Percentiles rank a stretch among this genome's conserved stretches.
Conservation (phyloP, 1,140 invertebrate species). For the Ostrea denselamellosa region DNA sequence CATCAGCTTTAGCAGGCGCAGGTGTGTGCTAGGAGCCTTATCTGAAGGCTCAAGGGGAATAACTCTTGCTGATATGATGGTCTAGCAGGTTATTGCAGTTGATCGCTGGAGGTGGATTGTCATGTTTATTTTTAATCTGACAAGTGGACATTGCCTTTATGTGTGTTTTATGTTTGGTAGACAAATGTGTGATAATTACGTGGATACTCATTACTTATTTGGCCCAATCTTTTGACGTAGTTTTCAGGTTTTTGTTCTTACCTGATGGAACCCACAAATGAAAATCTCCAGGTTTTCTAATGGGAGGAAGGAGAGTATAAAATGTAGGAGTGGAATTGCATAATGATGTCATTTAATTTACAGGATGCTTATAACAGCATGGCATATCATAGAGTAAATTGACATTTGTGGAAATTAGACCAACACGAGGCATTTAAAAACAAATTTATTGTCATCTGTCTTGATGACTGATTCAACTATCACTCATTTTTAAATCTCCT, state of each 20-base stretch:
- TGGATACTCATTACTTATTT: background rate
- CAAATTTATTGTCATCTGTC: conserved; percentile 20
- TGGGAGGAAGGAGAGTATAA: background rate
- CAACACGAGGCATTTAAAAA: conserved; percentile 5
- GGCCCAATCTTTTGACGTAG: background rate
- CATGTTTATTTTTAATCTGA: conserved; percentile 5
- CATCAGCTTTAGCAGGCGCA: background rate
- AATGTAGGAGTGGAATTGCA: conserved; percentile 30
- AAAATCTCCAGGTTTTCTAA: background rate
- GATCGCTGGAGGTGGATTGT: background rate
- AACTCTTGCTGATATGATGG: background rate
- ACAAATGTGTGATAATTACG: conserved; percentile 21
- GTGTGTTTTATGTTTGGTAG: conserved; percentile 16
- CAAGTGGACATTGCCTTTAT: background rate
- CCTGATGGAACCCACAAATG: background rate
- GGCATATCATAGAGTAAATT: conserved; percentile 24
- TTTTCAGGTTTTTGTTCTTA: background rate
- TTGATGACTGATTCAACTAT: conserved; percentile 28
- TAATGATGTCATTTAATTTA: conserved; percentile 28
- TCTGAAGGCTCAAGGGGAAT: conserved; percentile 25
- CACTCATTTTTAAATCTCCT: conserved; percentile 30
- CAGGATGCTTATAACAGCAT: background rate
- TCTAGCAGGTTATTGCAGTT: background rate
- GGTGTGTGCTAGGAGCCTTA: conserved; percentile 3
- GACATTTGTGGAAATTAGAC: conserved; percentile 32